phyloP scores from a whole-genome alignment of 2,888 invertebrate species.

The Leistus spinibarbis region DNA sequence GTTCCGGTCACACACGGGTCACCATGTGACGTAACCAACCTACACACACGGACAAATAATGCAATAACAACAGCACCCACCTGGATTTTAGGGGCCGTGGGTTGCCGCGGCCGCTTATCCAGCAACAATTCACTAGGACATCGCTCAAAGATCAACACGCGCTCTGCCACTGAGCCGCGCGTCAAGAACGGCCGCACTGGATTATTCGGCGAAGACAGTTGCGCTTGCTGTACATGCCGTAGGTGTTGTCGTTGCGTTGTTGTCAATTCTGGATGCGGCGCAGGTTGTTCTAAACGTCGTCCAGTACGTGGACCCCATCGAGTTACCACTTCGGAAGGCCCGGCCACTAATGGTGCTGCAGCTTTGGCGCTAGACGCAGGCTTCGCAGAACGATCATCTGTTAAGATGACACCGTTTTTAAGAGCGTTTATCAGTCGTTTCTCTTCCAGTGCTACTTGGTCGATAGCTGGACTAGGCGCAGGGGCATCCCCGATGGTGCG shows the following conservation, averaged over 20 bases:
- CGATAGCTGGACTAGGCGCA: slow-evolving; percentile 51
- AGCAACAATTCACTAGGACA: slow-evolving; percentile 81
- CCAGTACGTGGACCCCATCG: slow-evolving; percentile 54
- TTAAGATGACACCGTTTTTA: slow-evolving; percentile 72
- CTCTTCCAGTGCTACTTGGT: slow-evolving; percentile 82
- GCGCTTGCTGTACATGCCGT: slow-evolving; percentile 53
- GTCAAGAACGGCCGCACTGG: slow-evolving; percentile 86
- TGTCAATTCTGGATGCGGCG: slow-evolving; percentile 72
- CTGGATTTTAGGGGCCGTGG: slow-evolving; percentile 55
- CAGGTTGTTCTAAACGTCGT: slow-evolving; percentile 59
- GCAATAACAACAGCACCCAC: slow-evolving; percentile 25
- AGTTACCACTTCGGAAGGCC: slow-evolving; percentile 45
- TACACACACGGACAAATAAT: neutral
- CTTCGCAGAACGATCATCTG: slow-evolving; percentile 55
- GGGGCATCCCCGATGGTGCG: slow-evolving; percentile 48
- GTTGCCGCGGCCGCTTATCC: slow-evolving; percentile 69
- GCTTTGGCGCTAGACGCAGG: slow-evolving; percentile 26
- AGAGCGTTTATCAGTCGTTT: slow-evolving; percentile 79
- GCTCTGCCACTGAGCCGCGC: slow-evolving; percentile 87
- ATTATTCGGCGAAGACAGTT: slow-evolving; percentile 54
- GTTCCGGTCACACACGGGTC: slow-evolving; percentile 29
- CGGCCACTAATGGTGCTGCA: neutral
- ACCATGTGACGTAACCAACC: neutral
- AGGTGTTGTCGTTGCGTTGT: slow-evolving; percentile 65
- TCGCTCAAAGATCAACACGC: slow-evolving; percentile 88